Evolutionary conservation across 2,113 vertebrate genomes (phyloP).

Genomic region (Cyphomyrus plagiostoma): DNA sequence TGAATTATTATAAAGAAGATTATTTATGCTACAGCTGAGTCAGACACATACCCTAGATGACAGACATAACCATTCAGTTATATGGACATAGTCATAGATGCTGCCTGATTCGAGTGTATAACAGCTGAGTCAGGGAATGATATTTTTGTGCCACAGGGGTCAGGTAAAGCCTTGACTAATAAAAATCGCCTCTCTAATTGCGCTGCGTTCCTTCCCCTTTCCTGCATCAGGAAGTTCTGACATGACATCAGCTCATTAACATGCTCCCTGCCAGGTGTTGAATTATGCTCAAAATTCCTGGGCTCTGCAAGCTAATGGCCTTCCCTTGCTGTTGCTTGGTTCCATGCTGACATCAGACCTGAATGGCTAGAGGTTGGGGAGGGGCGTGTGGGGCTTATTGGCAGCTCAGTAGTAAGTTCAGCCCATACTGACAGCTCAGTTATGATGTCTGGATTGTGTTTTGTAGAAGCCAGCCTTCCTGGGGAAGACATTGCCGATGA

Average conservation of each 20-base stretch:
- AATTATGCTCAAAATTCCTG: constrained; percentile 25
- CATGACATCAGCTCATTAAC: constrained; percentile 29
- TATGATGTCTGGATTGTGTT: constrained; percentile 32
- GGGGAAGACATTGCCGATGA: constrained; percentile 87
- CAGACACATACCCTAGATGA: background rate
- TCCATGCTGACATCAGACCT: constrained; percentile 26
- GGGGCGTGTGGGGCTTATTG: background rate
- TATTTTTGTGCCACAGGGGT: constrained; percentile 34
- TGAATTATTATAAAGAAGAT: background rate
- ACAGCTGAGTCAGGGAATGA: constrained; percentile 7
- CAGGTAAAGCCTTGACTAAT: constrained; percentile 21
- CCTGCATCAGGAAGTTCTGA: constrained; percentile 25
- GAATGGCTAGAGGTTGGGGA: constrained; percentile 17
- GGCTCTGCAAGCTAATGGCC: constrained; percentile 39
- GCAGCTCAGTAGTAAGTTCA: background rate
- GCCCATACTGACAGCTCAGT: constrained; percentile 29
- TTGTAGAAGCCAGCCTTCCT: constrained; percentile 81
- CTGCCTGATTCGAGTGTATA: background rate
- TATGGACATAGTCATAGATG: background rate
- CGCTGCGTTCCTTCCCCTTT: constrained; percentile 13
- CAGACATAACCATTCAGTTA: background rate
- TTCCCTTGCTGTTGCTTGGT: constrained; percentile 37
- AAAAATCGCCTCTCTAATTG: constrained; percentile 2
- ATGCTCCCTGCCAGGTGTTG: constrained; percentile 11
- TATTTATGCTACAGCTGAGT: background rate